phyloP scores from a whole-genome alignment of 2,113 vertebrate genomes.

The Emydura subglobosa region DNA sequence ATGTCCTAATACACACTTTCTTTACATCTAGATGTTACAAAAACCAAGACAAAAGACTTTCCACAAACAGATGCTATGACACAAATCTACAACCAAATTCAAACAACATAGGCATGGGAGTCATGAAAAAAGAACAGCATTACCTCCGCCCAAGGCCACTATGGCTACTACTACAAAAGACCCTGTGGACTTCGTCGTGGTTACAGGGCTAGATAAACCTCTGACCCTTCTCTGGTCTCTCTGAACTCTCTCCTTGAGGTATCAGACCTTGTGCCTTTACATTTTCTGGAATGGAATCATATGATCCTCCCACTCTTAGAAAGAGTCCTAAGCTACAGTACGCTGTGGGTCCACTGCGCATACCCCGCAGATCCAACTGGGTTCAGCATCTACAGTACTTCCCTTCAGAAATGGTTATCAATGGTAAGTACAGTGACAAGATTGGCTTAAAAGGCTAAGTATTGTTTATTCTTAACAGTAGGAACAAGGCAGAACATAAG shows the following conservation, averaged over 20 bases:
- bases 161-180: neutral
- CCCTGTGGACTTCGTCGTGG: neutral
- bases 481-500: no score
- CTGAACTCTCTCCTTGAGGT: neutral
- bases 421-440: no score
- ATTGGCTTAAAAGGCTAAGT: no score
- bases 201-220: neutral
- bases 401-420: no score
- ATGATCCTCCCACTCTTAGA: neutral
- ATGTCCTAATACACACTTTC: neutral
- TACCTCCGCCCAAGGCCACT: neutral
- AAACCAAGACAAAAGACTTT: neutral
- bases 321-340: no score
- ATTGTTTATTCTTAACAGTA: no score
- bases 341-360: no score
- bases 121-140: neutral
- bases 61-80: fast-evolving
- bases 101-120: neutral
- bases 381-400: no score
- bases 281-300: neutral
- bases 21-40: neutral
- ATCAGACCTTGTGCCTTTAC: neutral
- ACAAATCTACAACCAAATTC: neutral
- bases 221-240: neutral
- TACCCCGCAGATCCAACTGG: no score